Base-by-base conservation (phyloP, 1,140 invertebrate species). In the Cydia amplana region DNA sequence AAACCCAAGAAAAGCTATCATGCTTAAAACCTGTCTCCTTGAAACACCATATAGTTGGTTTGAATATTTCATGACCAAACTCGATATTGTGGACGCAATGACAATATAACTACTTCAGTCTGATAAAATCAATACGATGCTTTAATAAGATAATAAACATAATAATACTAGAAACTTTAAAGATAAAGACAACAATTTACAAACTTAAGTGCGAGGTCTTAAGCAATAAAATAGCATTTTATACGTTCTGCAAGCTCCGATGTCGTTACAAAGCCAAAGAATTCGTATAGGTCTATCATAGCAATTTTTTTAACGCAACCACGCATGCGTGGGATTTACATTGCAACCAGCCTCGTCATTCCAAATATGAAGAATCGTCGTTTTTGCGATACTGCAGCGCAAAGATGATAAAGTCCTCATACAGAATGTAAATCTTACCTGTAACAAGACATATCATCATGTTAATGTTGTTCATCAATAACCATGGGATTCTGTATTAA, bases 401-500 rank as follows among this genome's bases (percentile, higher is more conserved):
- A 20, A 60, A n/a, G 20, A 60, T 23, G 20, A 60, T 60, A 60
- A 60, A 60, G 55, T 60, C 10, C 18, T 60, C 55, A 60, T 60
- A 60, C 20, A 23, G 20, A 60, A 60, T 60, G 55, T 60, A 23
- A 60, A 60, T 60, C 16, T 1, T 51, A 60, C 55, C 20, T 60
- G 20, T 9, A 60, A 60, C 55, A 60, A 60, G 55, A 60, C 55
- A 60, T 12, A 12, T 60, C n/a, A 60, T 60, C 2, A 23, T 60
- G 20, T 23, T 60, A 60, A 60, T 60, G 20, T 60, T 23, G 55
- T 60, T 60, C 55, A 60, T 60, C 55, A 60, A 23, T 60, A 60
- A 12, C 10, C 55, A 60, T 60, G 55, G 23, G 55, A 23, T 60
- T 23, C 20, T 23, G 55, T 60, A 23, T 60, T 60, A 20, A 60